phyloP scores from a whole-genome alignment of 2,888 invertebrate species.

The Lasius platythorax region DNA sequence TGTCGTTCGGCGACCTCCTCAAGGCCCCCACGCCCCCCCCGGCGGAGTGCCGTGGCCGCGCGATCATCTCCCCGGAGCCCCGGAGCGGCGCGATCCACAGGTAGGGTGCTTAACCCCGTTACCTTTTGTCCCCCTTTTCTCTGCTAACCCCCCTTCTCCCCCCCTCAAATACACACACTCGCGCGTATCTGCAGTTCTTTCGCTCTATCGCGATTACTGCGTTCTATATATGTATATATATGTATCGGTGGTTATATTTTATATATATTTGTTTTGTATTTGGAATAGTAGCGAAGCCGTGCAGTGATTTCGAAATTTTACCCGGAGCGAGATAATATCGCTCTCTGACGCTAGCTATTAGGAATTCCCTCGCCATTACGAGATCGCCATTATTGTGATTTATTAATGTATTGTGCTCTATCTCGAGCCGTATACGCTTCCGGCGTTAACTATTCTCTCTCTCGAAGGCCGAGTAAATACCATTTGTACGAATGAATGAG shows the following conservation, averaged over 20 bases:
- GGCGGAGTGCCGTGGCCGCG: conserved; percentile 75
- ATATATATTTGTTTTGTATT: not conserved
- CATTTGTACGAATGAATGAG: not conserved
- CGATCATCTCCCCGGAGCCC: conserved; percentile 73
- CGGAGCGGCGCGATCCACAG: conserved; percentile 81
- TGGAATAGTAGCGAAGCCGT: not conserved
- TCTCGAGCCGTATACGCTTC: not conserved
- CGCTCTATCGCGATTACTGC: too few relatives aligned
- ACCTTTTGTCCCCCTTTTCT: conserved; percentile 24
- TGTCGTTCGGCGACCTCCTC: conserved; percentile 83
- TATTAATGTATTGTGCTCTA: conserved; percentile 22
- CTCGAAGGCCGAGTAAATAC: conserved; percentile 17
- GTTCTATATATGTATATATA: not conserved
- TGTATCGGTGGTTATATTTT: not conserved
- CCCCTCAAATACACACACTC: not conserved
- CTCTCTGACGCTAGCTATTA: not conserved
- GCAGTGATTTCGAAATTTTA: conserved; percentile 2
- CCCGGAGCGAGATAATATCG: conserved; percentile 11
- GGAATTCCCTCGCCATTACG: not conserved
- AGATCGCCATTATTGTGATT: conserved; percentile 16
- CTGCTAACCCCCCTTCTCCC: too few relatives aligned
- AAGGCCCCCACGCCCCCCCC: conserved; percentile 79
- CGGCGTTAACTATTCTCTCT: conserved; percentile 7
- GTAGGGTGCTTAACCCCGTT: conserved; percentile 71
- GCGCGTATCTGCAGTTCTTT: not conserved